These are phyloP conservation scores for Drosophila hamatofila DNA, from an alignment of 2,888 invertebrate genomes.

Conservation along the genomic window DNA sequence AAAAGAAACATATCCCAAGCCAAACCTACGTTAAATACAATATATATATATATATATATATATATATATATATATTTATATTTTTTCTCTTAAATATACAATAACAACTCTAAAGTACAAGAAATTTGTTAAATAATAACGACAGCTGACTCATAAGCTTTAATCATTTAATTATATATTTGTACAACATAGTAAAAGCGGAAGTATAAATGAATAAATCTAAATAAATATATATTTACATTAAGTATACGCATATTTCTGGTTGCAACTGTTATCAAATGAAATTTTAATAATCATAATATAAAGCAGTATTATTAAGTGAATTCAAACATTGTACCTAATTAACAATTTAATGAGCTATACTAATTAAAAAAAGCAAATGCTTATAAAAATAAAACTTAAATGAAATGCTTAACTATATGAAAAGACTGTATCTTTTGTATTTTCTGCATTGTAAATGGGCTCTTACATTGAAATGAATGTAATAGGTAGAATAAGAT, in stretches of 20 bases:
- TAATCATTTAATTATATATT: constrained; percentile 56
- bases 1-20: constrained; percentile 70
- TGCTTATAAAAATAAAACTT: constrained; percentile 19
- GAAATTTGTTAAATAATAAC: constrained; percentile 44
- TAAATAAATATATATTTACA: constrained; percentile 14
- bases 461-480: neutral
- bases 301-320: constrained; percentile 40
- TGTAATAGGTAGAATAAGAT: neutral
- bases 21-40: constrained; percentile 49
- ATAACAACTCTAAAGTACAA: constrained; percentile 59
- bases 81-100: constrained; percentile 36
- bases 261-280: constrained; percentile 52
- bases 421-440: neutral
- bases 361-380: constrained; percentile 42
- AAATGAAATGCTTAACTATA: constrained; percentile 22
- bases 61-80: constrained; percentile 26
- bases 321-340: constrained; percentile 66
- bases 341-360: constrained; percentile 51
- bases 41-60: no score
- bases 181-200: constrained; percentile 29
- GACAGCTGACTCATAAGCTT: constrained; percentile 37
- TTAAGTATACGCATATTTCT: constrained; percentile 27
- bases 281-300: constrained; percentile 40
- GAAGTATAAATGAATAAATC: constrained; percentile 12
- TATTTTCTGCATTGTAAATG: neutral